phyloP scores from a whole-genome alignment of 2,888 invertebrate species.

The Arge pagana region DNA sequence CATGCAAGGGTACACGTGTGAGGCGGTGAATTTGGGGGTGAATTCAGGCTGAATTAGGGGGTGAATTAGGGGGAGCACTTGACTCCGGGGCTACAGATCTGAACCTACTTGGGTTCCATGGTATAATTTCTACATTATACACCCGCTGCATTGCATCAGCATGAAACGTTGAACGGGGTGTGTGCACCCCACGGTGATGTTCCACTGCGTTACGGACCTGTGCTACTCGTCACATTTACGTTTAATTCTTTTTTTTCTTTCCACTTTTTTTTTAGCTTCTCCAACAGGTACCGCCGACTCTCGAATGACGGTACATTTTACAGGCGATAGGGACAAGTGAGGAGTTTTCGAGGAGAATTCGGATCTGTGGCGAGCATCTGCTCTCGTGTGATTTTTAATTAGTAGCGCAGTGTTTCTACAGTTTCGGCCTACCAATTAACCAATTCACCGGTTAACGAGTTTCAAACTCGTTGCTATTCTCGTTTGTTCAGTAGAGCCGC shows the following conservation, averaged over 20 bases:
- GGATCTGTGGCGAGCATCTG: neutral
- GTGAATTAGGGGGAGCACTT: slow-evolving; percentile 18
- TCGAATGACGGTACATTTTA: slow-evolving; percentile 5
- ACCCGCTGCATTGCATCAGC: slow-evolving; percentile 14
- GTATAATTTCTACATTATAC: slow-evolving; percentile 18
- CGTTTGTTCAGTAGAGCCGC: neutral
- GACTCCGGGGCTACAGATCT: slow-evolving; percentile 16
- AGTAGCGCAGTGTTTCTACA: neutral
- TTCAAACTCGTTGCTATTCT: neutral
- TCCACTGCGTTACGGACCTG: slow-evolving; percentile 9
- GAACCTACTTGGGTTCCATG: slow-evolving; percentile 8
- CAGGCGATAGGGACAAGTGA: neutral
- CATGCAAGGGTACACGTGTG: slow-evolving; percentile 1
- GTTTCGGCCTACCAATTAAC: slow-evolving; percentile 10
- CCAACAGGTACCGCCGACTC: slow-evolving; percentile 9
- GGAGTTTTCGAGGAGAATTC: neutral
- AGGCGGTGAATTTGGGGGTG: slow-evolving; percentile 12
- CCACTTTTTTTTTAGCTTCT: no score
- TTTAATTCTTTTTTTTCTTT: no score
- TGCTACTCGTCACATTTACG: no score
- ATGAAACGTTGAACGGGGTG: neutral
- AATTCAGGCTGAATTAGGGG: slow-evolving; percentile 18
- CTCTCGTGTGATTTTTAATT: neutral
- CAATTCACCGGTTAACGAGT: slow-evolving; percentile 8
- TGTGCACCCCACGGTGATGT: slow-evolving; percentile 1